These are phyloP conservation scores for Tychaedon coryphoeus DNA, from an alignment of 2,113 vertebrate genomes.

Conservation along the genomic window DNA sequence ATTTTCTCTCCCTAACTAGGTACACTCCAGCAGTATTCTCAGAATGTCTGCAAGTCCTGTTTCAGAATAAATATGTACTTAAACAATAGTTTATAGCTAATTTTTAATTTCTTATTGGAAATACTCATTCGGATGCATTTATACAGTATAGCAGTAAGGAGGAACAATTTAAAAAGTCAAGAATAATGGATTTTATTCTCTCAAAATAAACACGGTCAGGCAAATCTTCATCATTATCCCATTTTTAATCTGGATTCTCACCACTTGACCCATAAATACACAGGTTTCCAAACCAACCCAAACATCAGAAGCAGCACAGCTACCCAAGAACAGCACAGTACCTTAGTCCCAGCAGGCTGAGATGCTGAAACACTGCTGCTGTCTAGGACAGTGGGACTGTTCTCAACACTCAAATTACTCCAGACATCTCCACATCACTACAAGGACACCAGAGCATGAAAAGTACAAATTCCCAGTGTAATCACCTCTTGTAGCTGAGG, in stretches of 20 bases:
- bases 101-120: neutral
- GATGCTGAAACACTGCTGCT: neutral
- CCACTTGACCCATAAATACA: neutral
- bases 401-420: neutral
- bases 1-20: neutral
- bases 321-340: neutral
- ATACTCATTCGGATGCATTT: neutral
- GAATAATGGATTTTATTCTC: neutral
- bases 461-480: neutral
- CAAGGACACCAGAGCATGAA: neutral
- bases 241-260: neutral
- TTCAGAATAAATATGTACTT: neutral
- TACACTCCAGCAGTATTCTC: neutral
- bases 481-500: neutral
- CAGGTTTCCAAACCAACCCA: neutral
- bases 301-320: neutral
- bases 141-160: neutral
- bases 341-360: neutral
- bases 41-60: neutral
- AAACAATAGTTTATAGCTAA: neutral
- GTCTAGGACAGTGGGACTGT: neutral
- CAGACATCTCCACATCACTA: neutral
- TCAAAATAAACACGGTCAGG: neutral
- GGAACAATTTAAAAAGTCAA: neutral
- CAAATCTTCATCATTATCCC: neutral